Conservation (phyloP, 2,113 vertebrate genomes). For the Labeo rohita region DNA sequence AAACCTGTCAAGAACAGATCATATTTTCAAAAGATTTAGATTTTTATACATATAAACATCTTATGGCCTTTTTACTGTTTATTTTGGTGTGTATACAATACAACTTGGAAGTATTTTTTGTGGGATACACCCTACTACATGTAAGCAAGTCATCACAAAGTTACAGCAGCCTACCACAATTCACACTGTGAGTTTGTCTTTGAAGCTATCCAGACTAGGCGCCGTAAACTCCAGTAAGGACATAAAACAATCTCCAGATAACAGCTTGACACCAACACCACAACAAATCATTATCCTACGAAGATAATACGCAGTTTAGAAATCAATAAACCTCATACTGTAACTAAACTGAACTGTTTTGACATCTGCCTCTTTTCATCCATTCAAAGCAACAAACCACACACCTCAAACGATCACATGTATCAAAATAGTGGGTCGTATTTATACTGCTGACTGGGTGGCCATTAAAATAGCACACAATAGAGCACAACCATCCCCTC, state of each 20-base stretch:
- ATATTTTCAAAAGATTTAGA: background rate
- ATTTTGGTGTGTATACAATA: too few species aligned
- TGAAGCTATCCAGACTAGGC: background rate
- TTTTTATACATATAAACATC: too few species aligned
- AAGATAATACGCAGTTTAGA: background rate
- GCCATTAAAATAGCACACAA: conserved; percentile 43
- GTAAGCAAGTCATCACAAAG: background rate
- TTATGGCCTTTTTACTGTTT: too few species aligned
- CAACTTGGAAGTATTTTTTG: too few species aligned
- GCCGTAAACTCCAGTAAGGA: background rate
- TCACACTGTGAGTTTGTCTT: background rate
- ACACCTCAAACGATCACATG: conserved; percentile 21
- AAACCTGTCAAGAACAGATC: background rate
- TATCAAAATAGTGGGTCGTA: conserved; percentile 33
- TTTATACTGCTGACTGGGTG: conserved; percentile 35
- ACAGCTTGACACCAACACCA: background rate
- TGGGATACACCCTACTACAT: too few species aligned
- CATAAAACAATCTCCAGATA: conserved; percentile 8
- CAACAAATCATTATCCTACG: conserved; percentile 4
- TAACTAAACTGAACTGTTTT: background rate
- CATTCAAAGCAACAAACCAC: background rate
- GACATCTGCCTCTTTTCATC: conserved; percentile 15
- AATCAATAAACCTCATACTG: background rate
- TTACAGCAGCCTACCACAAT: background rate
- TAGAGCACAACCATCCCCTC: conserved; percentile 25